Base-by-base conservation (phyloP, 2,797 vertebrate species). In the Agapornis canus region DNA sequence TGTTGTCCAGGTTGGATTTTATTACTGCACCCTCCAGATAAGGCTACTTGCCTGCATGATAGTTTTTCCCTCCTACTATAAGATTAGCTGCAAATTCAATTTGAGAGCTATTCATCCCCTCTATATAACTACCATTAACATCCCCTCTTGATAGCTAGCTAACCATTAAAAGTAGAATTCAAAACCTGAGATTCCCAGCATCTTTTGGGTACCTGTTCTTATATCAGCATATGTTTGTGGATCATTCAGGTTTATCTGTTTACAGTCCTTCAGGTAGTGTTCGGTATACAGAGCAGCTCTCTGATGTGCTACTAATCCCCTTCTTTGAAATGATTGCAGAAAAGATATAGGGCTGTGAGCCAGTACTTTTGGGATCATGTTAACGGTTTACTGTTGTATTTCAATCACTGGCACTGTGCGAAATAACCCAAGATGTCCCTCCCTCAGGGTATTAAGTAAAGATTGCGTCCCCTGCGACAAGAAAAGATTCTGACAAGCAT, bases 71-170 rank as follows among this genome's bases (percentile, higher is more conserved):
- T 94, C 91, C 91, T 89, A 66, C 52, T 90, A 80, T 51, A 72
- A 92, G 87, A 92, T 95, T 93, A 92, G 48, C 75, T 81, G 57
- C 56, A 92, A 79, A 96, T 94, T 94, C 91, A 91, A 93, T 91
- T 88, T 92, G 76, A 66, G 84, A 82, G 37, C 81, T 95, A 75
- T 95, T 96, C 76, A 94, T 92, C 78, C 77, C 63, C 37, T 72
- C 60, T 86, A 66, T 80, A 77, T 92, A 65, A 29, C 40, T 64
- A 69, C 57, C 27, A 84, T 83, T 81, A 89, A 89, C 76, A 94
- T 93, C 75, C 77, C 56, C 43, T 72, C 56, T 86, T 72, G 82
- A 73, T 90, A 56, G 27, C 35, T 64, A 87, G 87, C 32, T 94
- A 94, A 69, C 52, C 42, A 92, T 86, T 85, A 87, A 89, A 90